phyloP scores from a whole-genome alignment of 2,797 vertebrate genomes.

The Argentina silus region DNA sequence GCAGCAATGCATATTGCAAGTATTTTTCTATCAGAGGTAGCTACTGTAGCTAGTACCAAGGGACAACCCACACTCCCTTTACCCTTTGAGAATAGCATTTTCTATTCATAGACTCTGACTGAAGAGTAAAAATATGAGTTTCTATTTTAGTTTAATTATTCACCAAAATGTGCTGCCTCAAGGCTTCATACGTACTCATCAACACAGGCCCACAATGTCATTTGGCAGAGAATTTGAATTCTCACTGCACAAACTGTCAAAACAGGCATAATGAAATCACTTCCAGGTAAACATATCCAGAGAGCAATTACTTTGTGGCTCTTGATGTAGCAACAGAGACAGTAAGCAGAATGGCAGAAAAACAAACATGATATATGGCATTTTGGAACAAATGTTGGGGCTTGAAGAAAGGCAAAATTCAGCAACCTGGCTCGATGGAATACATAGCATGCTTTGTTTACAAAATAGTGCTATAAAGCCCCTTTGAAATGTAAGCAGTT shows the following conservation, averaged over 20 bases:
- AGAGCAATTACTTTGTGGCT: neutral
- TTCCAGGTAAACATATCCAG: neutral
- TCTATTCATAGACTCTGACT: slow-evolving; percentile 1
- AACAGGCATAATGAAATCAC: neutral
- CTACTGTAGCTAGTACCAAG: neutral
- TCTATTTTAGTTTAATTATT: slow-evolving; percentile 3
- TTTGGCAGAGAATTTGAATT: neutral
- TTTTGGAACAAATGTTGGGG: neutral
- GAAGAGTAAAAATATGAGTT: slow-evolving; percentile 4
- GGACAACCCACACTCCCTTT: neutral
- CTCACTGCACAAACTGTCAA: neutral
- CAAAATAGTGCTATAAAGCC: too few relatives aligned
- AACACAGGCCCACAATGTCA: neutral
- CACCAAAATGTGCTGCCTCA: neutral
- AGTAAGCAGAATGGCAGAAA: neutral
- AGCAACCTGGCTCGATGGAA: too few relatives aligned
- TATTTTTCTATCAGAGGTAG: too few relatives aligned
- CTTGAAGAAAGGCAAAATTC: too few relatives aligned
- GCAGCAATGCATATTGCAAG: neutral
- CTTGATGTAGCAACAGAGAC: neutral
- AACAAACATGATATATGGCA: neutral
- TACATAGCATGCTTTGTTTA: too few relatives aligned
- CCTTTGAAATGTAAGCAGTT: too few relatives aligned
- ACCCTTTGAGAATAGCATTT: neutral
- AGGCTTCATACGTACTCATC: neutral